Conservation (phyloP, 2,797 vertebrate genomes). For the Dallia pectoralis region DNA sequence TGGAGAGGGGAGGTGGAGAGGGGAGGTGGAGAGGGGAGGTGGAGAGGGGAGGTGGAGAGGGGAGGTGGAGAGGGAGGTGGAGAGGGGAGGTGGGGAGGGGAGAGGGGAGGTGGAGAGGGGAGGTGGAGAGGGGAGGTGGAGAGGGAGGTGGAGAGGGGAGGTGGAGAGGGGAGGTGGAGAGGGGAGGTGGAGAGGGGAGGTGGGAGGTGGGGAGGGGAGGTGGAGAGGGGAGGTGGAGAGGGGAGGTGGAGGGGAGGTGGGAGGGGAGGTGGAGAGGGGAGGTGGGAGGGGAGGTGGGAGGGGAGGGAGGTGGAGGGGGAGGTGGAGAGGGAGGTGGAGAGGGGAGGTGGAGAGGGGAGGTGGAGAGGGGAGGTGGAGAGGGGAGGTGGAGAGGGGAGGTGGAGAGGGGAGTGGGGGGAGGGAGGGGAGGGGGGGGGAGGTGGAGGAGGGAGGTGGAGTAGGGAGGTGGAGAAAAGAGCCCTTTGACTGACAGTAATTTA, state of each 20-base stretch:
- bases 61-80: constrained; percentile 34
- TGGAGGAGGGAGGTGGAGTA: constrained; percentile 55
- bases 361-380: not conserved
- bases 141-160: not conserved
- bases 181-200: too few species aligned
- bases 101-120: constrained; percentile 61
- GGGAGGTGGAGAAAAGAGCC: constrained; percentile 64
- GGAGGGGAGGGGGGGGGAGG: constrained; percentile 44
- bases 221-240: too few species aligned
- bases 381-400: not conserved
- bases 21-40: not conserved
- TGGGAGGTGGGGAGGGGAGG: too few species aligned
- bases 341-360: not conserved
- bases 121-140: not conserved
- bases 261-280: too few species aligned
- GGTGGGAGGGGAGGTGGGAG: not conserved
- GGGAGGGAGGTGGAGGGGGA: too few species aligned
- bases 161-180: not conserved
- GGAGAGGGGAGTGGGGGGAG: not conserved
- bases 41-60: not conserved
- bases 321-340: not conserved
- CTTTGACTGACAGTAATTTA: constrained; percentile 81
- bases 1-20: too few species aligned
- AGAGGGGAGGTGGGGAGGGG: constrained; percentile 43
- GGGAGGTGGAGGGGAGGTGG: too few species aligned